A percentile compares a stretch with the other conserved stretches of the same genome.
Conservation (phyloP, 2,113 vertebrate genomes). For the Eudorcas thomsonii region DNA sequence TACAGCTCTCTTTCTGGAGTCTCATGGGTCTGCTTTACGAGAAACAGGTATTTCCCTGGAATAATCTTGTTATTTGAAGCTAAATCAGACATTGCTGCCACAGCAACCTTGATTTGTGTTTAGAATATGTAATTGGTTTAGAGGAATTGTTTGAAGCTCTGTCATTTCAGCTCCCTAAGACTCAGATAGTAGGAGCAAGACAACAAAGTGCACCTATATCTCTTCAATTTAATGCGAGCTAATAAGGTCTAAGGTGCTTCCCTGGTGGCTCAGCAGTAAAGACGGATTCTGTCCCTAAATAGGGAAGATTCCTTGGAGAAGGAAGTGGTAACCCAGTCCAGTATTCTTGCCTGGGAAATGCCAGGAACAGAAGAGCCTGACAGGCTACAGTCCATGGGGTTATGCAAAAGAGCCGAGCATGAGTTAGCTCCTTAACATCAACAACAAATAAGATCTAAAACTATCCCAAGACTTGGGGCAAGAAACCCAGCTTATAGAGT, state of each 20-base stretch:
- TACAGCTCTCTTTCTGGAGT: neutral
- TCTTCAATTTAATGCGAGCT: neutral
- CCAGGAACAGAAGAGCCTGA: neutral
- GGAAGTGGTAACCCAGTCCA: neutral
- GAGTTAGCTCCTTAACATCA: neutral
- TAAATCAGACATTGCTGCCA: neutral
- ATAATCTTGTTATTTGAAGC: neutral
- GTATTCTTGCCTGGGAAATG: neutral
- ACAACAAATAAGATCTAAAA: neutral
- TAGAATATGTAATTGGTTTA: neutral
- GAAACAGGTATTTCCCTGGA: neutral
- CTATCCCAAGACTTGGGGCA: neutral
- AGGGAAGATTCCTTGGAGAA: neutral
- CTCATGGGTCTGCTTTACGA: neutral
- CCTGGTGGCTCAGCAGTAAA: neutral
- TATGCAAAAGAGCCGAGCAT: neutral
- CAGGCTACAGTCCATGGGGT: neutral
- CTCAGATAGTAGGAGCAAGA: neutral
- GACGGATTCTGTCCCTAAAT: accelerated
- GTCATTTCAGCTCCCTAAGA: neutral
- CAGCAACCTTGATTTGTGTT: neutral
- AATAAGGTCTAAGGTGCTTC: neutral
- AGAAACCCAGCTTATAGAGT: neutral
- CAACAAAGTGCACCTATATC: too few species aligned
- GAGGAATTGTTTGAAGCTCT: neutral